phyloP scores from a whole-genome alignment of 2,888 invertebrate genomes.

The Magallana nippona region DNA sequence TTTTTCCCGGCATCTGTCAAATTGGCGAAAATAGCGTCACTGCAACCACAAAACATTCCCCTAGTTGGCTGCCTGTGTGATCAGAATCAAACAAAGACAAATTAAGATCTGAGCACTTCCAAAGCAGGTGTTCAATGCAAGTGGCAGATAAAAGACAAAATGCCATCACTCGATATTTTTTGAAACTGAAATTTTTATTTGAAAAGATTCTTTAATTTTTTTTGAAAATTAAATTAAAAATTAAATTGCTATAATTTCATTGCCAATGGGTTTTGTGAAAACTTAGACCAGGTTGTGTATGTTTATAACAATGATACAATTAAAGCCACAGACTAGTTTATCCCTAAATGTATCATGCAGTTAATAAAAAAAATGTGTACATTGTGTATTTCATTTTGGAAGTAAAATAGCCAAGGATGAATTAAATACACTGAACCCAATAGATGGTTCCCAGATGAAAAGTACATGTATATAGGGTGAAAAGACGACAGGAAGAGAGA shows the following conservation, averaged over 20 bases:
- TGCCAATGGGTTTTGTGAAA: not conserved
- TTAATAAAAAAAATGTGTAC: not conserved
- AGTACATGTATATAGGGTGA: not conserved
- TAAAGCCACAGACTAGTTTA: too few relatives aligned
- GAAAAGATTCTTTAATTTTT: not conserved
- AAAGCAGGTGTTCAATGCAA: constrained; percentile 24
- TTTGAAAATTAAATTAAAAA: not conserved
- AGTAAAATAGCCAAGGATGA: not conserved
- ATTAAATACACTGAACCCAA: not conserved
- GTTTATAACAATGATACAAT: not conserved
- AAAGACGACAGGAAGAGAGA: constrained; percentile 21
- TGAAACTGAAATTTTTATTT: not conserved
- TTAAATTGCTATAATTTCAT: too few relatives aligned
- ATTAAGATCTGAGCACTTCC: not conserved
- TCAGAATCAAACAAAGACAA: constrained; percentile 25
- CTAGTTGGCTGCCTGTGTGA: not conserved
- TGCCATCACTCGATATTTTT: not conserved
- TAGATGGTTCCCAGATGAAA: not conserved
- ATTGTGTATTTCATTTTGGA: not conserved
- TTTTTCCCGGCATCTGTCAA: constrained; percentile 47
- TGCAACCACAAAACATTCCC: constrained; percentile 27
- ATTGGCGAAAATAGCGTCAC: constrained; percentile 31
- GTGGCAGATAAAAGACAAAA: not conserved
- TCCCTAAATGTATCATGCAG: not conserved
- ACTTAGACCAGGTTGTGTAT: not conserved